phyloP scores from a whole-genome alignment of 1,140 invertebrate genomes.

The Oscheius sp. region DNA sequence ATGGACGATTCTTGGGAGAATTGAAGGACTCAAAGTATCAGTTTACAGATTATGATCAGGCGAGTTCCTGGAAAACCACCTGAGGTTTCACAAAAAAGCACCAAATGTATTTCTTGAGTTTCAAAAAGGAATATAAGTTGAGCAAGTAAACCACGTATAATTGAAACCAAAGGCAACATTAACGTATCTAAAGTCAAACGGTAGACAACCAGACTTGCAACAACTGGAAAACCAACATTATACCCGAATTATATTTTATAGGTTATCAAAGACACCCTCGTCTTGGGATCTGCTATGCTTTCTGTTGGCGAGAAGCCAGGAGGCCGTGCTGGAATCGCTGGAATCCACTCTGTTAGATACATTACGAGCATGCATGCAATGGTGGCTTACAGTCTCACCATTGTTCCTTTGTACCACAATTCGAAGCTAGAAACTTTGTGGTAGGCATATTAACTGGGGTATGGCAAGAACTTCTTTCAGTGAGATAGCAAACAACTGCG shows the following conservation, averaged over 20 bases:
- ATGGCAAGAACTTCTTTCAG: conserved; percentile 35
- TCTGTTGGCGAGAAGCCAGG: conserved; percentile 28
- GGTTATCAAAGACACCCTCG: conserved; percentile 27
- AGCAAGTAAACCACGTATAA: too few species aligned
- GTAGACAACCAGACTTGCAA: conserved; percentile 3
- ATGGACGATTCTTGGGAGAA: conserved; percentile 32
- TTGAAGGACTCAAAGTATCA: too few species aligned
- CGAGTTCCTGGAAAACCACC: too few species aligned
- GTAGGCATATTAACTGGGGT: conserved; percentile 24
- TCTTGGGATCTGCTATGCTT: conserved; percentile 38
- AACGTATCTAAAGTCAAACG: neutral
- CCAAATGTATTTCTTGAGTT: neutral
- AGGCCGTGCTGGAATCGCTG: conserved; percentile 39
- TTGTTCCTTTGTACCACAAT: conserved; percentile 51
- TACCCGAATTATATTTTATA: too few species aligned
- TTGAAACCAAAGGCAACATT: neutral
- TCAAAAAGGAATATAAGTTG: neutral
- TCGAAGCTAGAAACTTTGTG: conserved; percentile 50
- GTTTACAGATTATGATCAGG: too few species aligned
- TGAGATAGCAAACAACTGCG: conserved; percentile 48
- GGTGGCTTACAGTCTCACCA: conserved; percentile 40
- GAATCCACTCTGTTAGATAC: conserved; percentile 45
- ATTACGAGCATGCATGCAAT: conserved; percentile 36
- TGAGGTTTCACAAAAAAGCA: neutral
- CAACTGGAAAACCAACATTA: conserved; percentile 13